A percentile compares a stretch with the other conserved stretches of the same genome.
Conservation (phyloP, 1,140 invertebrate species). For the Caenorhabditis briggsae region DNA sequence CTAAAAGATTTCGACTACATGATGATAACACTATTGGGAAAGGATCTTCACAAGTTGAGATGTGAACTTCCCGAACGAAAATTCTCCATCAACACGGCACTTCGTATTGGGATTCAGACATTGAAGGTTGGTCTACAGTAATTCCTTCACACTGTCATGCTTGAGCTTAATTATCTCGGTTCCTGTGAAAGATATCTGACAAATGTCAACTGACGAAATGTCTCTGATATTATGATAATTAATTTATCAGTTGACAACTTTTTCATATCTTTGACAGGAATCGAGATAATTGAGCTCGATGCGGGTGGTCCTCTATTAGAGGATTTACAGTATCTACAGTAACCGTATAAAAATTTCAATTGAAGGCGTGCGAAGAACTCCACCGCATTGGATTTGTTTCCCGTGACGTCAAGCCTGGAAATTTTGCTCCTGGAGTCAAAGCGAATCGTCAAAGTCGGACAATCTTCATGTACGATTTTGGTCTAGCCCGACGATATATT, state of each 20-base stretch:
- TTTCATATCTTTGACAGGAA: no score
- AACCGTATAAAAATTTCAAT: neutral
- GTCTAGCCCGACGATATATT: conserved; percentile 54
- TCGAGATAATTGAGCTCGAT: no score
- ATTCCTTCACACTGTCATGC: no score
- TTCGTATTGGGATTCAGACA: conserved; percentile 70
- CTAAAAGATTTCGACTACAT: conserved; percentile 68
- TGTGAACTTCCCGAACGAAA: conserved; percentile 67
- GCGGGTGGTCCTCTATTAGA: no score
- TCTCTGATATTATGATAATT: neutral
- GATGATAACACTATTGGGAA: conserved; percentile 69
- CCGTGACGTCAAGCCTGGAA: conserved; percentile 68
- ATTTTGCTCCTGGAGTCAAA: conserved; percentile 69
- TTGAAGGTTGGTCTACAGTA: conserved; percentile 60
- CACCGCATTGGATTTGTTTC: conserved; percentile 69
- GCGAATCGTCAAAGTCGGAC: conserved; percentile 36
- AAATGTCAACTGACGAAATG: no score
- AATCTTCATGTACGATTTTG: conserved; percentile 65
- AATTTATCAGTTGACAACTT: neutral
- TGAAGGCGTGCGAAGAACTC: conserved; percentile 69
- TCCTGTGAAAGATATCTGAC: no score
- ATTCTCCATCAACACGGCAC: conserved; percentile 68
- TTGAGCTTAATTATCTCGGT: no score
- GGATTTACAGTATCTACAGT: neutral
- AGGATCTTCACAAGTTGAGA: conserved; percentile 70